Base-by-base conservation (phyloP, 2,113 vertebrate species). In the Silurus meridionalis region DNA sequence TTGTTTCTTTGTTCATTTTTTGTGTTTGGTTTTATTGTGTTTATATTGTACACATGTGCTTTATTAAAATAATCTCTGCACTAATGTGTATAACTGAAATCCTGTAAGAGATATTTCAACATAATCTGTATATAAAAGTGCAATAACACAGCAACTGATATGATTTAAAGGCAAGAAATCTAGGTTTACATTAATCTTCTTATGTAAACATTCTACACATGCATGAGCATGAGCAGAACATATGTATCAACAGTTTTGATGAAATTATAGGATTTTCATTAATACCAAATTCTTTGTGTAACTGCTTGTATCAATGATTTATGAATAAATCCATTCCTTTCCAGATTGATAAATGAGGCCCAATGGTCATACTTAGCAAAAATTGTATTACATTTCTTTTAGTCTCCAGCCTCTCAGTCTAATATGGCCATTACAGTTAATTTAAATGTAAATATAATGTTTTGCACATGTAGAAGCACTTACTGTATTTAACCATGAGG, bases 321-420 rank as follows among this genome's bases (percentile, higher is more conserved):
- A 78, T 78, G 74, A 75, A 75, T 74, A 75, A 75, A 78, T 78
- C 74, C 23, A 78, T 78, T 75, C 21, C 72, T 52, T n/a, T n/a
- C 9, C 46, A 52, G 46, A 19, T 25, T 78, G 52, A 78, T 78
- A 55, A 78, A 78, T 78, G 74, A 25, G n/a, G 2, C n/a, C 5
- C 52, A 52, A 53, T 52, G 5, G 19, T 78, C 19, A 78, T 78
- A 78, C 23, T 78, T 55, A 37, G 23, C 14, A 55, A 63, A 78
- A 55, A 78, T 25, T 6, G 14, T 75, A 55, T 55, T 77, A 15
- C 23, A 75, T 77, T 77, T 10, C 5, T 4, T 13, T 52, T n/a
- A 23, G 72, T 52, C 48, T 78, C n/a, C 52, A 78, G 23, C 48
- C n/a, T 14, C 11, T 25, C 37, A 37, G 37, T 37, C 50, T 55